Evolutionary conservation across 2,888 invertebrate species (phyloP).

Genomic region (Microplitis manilae): DNA sequence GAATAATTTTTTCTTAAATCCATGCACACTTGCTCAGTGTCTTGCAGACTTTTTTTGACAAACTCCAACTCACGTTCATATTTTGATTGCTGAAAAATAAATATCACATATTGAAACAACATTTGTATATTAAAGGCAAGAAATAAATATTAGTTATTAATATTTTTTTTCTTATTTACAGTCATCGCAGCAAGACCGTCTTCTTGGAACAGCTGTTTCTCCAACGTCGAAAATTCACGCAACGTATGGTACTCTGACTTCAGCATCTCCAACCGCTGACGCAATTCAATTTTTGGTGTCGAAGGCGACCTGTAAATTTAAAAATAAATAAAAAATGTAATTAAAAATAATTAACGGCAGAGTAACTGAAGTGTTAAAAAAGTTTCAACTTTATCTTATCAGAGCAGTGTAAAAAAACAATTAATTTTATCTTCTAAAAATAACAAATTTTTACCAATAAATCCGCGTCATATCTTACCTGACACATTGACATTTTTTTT

Average conservation of each 20-base stretch:
- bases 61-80: slow-evolving; percentile 39
- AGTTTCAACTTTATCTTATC: not conserved
- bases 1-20: slow-evolving; percentile 52
- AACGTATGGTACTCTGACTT: slow-evolving; percentile 75
- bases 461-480: not conserved
- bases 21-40: slow-evolving; percentile 46
- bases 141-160: not conserved
- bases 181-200: slow-evolving; percentile 55
- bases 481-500: not conserved
- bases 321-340: slow-evolving; percentile 28
- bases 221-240: slow-evolving; percentile 76
- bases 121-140: not conserved
- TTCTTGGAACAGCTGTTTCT: slow-evolving; percentile 74
- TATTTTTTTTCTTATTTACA: slow-evolving; percentile 31
- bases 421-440: not conserved
- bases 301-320: slow-evolving; percentile 53
- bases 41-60: slow-evolving; percentile 45
- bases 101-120: slow-evolving; percentile 16
- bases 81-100: slow-evolving; percentile 33
- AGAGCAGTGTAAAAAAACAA: not conserved
- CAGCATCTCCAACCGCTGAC: slow-evolving; percentile 67
- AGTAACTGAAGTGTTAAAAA: not conserved
- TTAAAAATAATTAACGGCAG: not conserved
- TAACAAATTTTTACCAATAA: not conserved
- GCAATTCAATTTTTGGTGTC: slow-evolving; percentile 62